Conservation (phyloP, 2,797 vertebrate species). For the Eulemur coronatus region DNA sequence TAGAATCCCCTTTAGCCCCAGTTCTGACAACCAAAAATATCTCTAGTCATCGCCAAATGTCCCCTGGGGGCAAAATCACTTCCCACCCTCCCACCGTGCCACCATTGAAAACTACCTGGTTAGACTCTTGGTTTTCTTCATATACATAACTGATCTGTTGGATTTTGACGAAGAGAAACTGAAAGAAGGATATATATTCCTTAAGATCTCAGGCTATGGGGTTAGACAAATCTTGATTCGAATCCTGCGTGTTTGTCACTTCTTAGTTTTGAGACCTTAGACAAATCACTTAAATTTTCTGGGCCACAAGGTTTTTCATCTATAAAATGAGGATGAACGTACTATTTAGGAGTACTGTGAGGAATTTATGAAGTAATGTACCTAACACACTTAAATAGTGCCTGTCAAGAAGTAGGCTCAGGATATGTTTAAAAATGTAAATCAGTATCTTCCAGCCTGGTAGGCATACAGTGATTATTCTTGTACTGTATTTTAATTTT, state of each 20-base stretch:
- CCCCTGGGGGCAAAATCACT: background rate
- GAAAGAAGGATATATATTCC: background rate
- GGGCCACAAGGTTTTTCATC: background rate
- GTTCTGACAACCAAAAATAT: background rate
- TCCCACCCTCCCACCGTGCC: no score
- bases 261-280: constrained; percentile 4
- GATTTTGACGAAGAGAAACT: constrained; percentile 3
- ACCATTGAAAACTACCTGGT: background rate
- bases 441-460: background rate
- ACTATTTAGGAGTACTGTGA: constrained; percentile 2
- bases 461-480: background rate
- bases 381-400: background rate
- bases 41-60: background rate
- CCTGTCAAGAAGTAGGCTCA: constrained; percentile 24
- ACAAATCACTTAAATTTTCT: background rate
- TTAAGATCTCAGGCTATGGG: background rate
- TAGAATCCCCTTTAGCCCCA: background rate
- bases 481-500: background rate
- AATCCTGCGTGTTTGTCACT: background rate
- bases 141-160: background rate
- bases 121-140: background rate
- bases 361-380: background rate
- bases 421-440: background rate
- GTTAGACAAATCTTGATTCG: background rate
- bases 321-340: background rate